A percentile compares a stretch with the other conserved stretches of the same genome.
phyloP scores from a whole-genome alignment of 2,888 invertebrate genomes.

The Chrysopilus asiliformis region DNA sequence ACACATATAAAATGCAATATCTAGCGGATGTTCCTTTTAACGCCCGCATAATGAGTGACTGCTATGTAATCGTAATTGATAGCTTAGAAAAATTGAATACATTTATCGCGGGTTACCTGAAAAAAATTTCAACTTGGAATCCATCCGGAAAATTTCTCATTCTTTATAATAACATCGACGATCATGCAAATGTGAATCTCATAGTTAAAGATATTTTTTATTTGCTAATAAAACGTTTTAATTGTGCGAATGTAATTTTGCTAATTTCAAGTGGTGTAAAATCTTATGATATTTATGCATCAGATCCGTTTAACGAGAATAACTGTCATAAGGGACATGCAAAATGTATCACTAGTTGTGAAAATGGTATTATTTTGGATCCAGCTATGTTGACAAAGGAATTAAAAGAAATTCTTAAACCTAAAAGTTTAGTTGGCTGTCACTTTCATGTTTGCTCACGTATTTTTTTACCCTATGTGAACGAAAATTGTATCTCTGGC shows the following conservation, averaged over 20 bases:
- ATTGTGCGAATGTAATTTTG: constrained; percentile 28
- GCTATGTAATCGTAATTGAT: constrained; percentile 29
- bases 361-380: constrained; percentile 18
- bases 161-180: constrained; percentile 24
- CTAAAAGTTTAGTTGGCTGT: constrained; percentile 37
- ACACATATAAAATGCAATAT: too few relatives aligned
- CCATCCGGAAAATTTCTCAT: constrained; percentile 28
- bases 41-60: constrained; percentile 22
- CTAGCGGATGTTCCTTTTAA: constrained; percentile 14
- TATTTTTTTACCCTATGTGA: constrained; percentile 41
- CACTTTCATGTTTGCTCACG: constrained; percentile 38
- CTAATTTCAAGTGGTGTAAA: constrained; percentile 23
- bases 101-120: constrained; percentile 21
- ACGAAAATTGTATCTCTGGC: constrained; percentile 28
- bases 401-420: constrained; percentile 11
- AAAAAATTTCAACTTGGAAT: constrained; percentile 28
- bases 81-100: constrained; percentile 18
- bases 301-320: constrained; percentile 27
- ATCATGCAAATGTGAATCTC: constrained; percentile 12
- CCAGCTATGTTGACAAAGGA: constrained; percentile 16
- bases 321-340: constrained; percentile 20
- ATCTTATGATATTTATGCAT: constrained; percentile 25
- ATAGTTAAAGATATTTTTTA: constrained; percentile 24
- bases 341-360: constrained; percentile 23
- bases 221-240: constrained; percentile 22